phyloP scores from a whole-genome alignment of 2,888 invertebrate genomes.

The Junonia oenone region DNA sequence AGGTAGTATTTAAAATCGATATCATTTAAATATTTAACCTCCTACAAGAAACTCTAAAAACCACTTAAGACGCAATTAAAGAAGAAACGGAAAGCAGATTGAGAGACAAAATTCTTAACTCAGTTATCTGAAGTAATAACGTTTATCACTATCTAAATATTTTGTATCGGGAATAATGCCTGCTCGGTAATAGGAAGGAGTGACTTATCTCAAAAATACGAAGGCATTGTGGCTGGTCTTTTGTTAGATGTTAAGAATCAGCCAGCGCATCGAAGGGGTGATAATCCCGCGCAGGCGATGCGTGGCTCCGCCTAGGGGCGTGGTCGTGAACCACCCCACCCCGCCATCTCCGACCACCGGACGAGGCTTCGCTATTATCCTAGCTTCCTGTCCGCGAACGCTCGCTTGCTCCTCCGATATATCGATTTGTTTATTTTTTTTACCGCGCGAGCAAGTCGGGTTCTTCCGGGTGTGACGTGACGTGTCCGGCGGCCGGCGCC shows the following conservation, averaged over 20 bases:
- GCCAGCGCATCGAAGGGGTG: slow-evolving; percentile 33
- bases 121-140: slow-evolving; percentile 11
- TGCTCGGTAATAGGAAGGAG: slow-evolving; percentile 19
- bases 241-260: slow-evolving; percentile 25
- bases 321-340: slow-evolving; percentile 40
- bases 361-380: slow-evolving; percentile 70
- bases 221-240: slow-evolving; percentile 27
- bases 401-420: slow-evolving; percentile 66
- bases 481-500: slow-evolving; percentile 36
- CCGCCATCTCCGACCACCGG: slow-evolving; percentile 43
- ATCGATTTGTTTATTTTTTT: slow-evolving; percentile 77
- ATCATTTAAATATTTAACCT: neutral
- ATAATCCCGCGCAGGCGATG: slow-evolving; percentile 44
- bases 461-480: slow-evolving; percentile 55
- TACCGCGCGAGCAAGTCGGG: slow-evolving; percentile 58
- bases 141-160: slow-evolving; percentile 22
- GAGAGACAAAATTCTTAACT: neutral
- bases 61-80: neutral
- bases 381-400: slow-evolving; percentile 75
- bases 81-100: neutral
- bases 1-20: too few relatives aligned
- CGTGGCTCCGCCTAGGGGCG: slow-evolving; percentile 43
- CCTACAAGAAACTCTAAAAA: neutral
- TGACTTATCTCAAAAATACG: slow-evolving; percentile 27
- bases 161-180: slow-evolving; percentile 18